Evolutionary conservation across 2,113 vertebrate genomes (phyloP).

Genomic region (Datnioides undecimradiatus): DNA sequence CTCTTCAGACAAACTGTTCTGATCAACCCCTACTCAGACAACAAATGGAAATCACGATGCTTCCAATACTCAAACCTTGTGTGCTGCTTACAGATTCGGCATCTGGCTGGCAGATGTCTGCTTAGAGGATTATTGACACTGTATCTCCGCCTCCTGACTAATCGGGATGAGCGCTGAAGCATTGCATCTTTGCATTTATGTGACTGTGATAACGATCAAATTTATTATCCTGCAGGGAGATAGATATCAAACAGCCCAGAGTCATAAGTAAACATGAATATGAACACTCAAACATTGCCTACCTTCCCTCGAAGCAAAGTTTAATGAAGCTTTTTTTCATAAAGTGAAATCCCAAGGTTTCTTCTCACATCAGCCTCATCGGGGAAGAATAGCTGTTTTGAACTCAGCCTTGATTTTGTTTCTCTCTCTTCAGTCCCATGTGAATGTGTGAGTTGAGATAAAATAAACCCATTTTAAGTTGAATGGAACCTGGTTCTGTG

Average conservation of each 20-base stretch:
- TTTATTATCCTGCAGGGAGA: not conserved
- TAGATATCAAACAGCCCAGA: conserved; percentile 1
- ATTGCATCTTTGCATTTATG: no score
- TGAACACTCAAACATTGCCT: not conserved
- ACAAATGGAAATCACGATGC: no score
- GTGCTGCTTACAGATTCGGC: no score
- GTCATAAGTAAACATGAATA: not conserved
- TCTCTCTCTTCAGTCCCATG: not conserved
- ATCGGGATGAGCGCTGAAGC: no score
- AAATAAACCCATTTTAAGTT: conserved; percentile 24
- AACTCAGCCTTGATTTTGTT: conserved; percentile 38
- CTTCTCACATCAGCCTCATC: not conserved
- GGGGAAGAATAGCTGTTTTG: conserved; percentile 28
- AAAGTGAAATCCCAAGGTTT: conserved; percentile 9
- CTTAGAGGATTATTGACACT: no score
- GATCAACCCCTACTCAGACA: no score
- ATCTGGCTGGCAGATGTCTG: no score
- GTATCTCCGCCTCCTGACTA: no score
- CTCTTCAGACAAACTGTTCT: no score
- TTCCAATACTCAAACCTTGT: no score
- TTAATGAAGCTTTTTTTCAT: not conserved
- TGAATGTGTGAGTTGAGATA: not conserved
- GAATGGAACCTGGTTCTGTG: conserved; percentile 6
- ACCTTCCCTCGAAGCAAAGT: not conserved
- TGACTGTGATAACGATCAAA: not conserved